phyloP scores from a whole-genome alignment of 2,888 invertebrate species.

The Trachelus tabidus region DNA sequence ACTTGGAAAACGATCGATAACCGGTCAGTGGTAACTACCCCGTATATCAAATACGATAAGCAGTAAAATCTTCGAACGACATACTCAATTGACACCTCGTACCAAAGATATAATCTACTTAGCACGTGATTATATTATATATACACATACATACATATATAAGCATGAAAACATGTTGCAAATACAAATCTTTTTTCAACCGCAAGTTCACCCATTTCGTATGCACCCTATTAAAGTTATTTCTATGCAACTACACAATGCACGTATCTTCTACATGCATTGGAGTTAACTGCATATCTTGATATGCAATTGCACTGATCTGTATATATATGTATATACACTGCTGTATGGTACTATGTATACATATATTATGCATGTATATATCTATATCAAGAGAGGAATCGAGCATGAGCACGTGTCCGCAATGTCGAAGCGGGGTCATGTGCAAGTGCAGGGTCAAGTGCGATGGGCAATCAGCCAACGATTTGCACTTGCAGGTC shows the following conservation, averaged over 20 bases:
- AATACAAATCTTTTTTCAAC: background rate
- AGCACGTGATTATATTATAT: background rate
- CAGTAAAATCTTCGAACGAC: too few relatives aligned
- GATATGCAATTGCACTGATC: background rate
- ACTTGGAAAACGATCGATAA: background rate
- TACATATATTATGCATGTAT: background rate
- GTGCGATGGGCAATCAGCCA: constrained; percentile 49
- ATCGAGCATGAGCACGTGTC: background rate
- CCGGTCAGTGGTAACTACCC: background rate
- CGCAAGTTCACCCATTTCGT: background rate
- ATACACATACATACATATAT: too few relatives aligned
- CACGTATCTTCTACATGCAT: background rate
- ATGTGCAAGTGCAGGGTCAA: constrained; percentile 51
- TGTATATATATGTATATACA: background rate
- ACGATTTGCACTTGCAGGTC: constrained; percentile 27
- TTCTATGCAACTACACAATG: background rate
- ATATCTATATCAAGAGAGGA: background rate
- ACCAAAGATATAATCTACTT: background rate
- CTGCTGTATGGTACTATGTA: background rate
- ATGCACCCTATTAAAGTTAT: background rate
- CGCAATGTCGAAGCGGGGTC: background rate
- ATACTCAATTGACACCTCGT: background rate
- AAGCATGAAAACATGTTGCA: background rate
- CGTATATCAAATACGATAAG: background rate
- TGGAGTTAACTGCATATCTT: background rate